Percentiles rank a stretch among this genome's conserved stretches.
Evolutionary conservation across 2,113 vertebrate species (phyloP).

Genomic region (Odocoileus virginianus): DNA sequence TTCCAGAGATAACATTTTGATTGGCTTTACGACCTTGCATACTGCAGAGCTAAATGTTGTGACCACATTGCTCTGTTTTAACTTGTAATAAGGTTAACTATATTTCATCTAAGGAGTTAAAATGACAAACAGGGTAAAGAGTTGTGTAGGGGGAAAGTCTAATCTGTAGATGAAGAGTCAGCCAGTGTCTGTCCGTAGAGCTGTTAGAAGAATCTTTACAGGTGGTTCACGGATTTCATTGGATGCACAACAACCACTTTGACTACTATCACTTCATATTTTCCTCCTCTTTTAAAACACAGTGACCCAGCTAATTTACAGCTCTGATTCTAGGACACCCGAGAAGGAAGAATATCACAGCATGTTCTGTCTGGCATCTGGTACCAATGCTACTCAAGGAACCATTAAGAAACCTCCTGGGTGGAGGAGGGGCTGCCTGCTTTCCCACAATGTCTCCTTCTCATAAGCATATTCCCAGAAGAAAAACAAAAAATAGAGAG

Average conservation of each 20-base stretch:
- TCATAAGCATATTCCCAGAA: background rate
- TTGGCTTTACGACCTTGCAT: background rate
- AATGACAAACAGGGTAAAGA: background rate
- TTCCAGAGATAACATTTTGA: background rate
- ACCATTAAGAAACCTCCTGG: background rate
- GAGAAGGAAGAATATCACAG: background rate
- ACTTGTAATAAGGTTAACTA: background rate
- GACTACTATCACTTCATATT: conserved; percentile 29
- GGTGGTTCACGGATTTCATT: conserved; percentile 8
- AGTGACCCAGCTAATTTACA: conserved; percentile 21
- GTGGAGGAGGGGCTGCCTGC: background rate
- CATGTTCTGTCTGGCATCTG: background rate
- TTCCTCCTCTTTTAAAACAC: conserved; percentile 41
- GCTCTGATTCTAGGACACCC: background rate
- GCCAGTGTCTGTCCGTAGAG: background rate
- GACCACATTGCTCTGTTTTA: background rate
- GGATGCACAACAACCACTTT: background rate
- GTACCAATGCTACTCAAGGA: background rate
- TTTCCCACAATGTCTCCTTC: background rate
- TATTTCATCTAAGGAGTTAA: background rate
- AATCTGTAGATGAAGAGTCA: background rate
- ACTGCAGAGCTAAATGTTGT: background rate
- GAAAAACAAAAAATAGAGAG: background rate
- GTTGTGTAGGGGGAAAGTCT: background rate
- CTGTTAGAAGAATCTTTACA: background rate